Conservation (phyloP, 2,113 vertebrate species). For the Caranx ignobilis region DNA sequence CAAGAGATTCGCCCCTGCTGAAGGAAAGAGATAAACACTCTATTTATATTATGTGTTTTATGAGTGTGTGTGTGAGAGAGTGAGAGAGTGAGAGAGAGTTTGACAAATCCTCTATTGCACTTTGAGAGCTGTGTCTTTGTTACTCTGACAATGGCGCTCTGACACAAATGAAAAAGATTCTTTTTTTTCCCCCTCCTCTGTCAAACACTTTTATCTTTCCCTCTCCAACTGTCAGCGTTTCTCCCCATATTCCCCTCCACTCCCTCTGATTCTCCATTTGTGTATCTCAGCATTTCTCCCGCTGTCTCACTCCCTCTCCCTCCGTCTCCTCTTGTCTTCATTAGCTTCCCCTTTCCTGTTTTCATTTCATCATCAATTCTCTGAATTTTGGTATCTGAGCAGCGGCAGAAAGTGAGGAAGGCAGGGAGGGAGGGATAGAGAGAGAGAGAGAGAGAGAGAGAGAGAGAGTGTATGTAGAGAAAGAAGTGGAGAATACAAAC, state of each 20-base stretch:
- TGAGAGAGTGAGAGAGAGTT: constrained; percentile 22
- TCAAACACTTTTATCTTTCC: constrained; percentile 76
- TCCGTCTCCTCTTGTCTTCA: constrained; percentile 65
- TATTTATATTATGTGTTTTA: constrained; percentile 60
- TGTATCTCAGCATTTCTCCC: constrained; percentile 65
- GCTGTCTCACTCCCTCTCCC: constrained; percentile 33
- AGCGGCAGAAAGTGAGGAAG: constrained; percentile 26
- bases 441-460: constrained; percentile 19
- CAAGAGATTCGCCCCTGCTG: constrained; percentile 64
- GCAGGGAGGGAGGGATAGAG: not conserved
- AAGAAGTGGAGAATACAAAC: constrained; percentile 36
- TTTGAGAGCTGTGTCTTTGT: constrained; percentile 73
- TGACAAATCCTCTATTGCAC: constrained; percentile 68
- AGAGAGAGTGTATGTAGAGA: constrained; percentile 3
- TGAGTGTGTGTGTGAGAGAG: constrained; percentile 37
- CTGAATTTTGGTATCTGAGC: constrained; percentile 50
- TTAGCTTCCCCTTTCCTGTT: constrained; percentile 63
- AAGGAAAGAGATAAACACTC: constrained; percentile 73
- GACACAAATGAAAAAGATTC: constrained; percentile 74
- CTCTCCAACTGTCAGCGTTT: constrained; percentile 72
- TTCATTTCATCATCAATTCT: constrained; percentile 67
- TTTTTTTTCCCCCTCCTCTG: constrained; percentile 56
- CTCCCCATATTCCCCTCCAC: constrained; percentile 49
- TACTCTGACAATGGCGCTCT: constrained; percentile 71
- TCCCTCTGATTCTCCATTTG: constrained; percentile 64